Percentiles rank a stretch among this genome's conserved stretches.
phyloP scores from a whole-genome alignment of 1,140 invertebrate species.

The Caenorhabditis tropicalis region DNA sequence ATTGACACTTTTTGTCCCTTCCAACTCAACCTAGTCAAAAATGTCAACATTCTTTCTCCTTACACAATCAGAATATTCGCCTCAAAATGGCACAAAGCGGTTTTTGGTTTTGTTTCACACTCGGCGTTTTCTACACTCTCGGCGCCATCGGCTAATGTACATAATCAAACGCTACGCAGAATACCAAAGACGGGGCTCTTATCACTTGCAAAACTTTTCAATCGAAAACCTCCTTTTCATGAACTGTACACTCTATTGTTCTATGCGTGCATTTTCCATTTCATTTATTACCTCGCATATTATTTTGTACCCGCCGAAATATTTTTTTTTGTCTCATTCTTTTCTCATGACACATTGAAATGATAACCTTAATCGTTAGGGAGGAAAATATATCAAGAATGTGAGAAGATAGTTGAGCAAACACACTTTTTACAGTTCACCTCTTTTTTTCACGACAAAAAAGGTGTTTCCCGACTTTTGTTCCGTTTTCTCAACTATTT shows the following conservation, averaged over 20 bases:
- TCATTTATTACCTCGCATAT: not conserved
- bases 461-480: not conserved
- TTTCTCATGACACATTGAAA: not conserved
- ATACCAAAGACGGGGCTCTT: slow-evolving; percentile 31
- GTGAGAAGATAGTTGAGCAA: not conserved
- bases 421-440: not conserved
- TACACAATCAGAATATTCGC: not conserved
- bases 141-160: slow-evolving; percentile 29
- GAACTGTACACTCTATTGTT: not conserved
- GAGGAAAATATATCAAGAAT: not conserved
- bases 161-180: slow-evolving; percentile 26
- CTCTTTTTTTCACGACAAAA: not conserved
- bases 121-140: not conserved
- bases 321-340: not conserved
- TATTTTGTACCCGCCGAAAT: not conserved
- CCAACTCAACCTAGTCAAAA: not conserved
- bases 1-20: not conserved
- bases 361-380: not conserved
- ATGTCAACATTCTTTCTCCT: not conserved
- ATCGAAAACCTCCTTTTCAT: slow-evolving; percentile 1
- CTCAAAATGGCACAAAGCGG: slow-evolving; percentile 22
- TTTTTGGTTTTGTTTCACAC: slow-evolving; percentile 32
- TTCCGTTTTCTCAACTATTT: not conserved
- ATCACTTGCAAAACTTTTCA: slow-evolving; percentile 31
- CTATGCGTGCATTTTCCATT: not conserved